Base-by-base conservation (phyloP, 2,888 invertebrate genomes). In the Octodonta nipae region DNA sequence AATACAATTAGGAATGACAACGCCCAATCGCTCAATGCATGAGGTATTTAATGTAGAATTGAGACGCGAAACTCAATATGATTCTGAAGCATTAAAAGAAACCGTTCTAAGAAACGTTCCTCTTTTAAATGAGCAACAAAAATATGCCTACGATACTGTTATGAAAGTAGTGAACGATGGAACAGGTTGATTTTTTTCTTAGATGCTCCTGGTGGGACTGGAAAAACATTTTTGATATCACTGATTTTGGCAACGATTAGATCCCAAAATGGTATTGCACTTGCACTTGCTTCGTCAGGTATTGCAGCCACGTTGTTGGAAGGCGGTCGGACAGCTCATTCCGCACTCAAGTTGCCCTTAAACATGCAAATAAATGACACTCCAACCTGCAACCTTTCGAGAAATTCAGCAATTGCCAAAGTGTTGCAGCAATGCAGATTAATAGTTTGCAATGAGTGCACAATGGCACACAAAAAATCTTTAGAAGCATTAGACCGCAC, bases 261-360 rank as follows among this genome's bases (percentile, higher is more conserved):
- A 33, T 42, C 43, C 26, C 33, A 50, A 35, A 45, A 49, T 37
- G 35, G 42, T 11, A 41, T 43, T 13, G 44, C 40, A 15, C 29
- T 47, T 15, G 44, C 38, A 13, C 17, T 45, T 14, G 47, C 46
- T 25, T 46, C 46, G 22, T 61, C 61, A 3, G 62, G 61, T 6
- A 63, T 65, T 36, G 61, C 61, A 13, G 59, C 62, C 5, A 61
- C 56, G 11, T 45, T 65, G 15, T 37, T 66, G 11, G 45, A 50
- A 26, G 52, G 55, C 15, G 47, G 51, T 5, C 33, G 52, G 38
- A 63, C 58, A 17, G 55, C 56, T 6, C 60, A 63, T 48, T 55
- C 54, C 6, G 41, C 46, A 13, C 44, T 63, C 3, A 57, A 60
- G 34, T 38, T 60, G 33, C 56, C 56, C 26, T 38, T 61, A 16